These are phyloP conservation scores for Papilio gigon DNA, from an alignment of 2,888 invertebrate genomes.

Conservation along the genomic window DNA sequence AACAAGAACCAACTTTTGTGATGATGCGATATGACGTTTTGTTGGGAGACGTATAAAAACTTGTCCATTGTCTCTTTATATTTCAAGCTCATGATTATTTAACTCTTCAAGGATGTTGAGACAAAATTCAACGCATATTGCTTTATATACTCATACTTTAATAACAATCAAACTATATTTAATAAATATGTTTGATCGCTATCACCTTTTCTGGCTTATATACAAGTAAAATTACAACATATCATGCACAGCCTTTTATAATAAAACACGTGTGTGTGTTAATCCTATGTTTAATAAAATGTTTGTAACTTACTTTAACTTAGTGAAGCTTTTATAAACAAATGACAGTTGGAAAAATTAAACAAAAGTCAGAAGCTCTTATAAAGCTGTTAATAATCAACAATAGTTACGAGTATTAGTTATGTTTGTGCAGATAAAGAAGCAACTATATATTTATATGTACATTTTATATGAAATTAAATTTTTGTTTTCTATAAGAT, in stretches of 20 bases:
- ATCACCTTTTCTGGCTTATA: too few relatives aligned
- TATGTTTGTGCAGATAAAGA: neutral
- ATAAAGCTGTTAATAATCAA: neutral
- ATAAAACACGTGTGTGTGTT: neutral
- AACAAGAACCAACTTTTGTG: slow-evolving; percentile 34
- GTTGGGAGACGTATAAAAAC: slow-evolving; percentile 23
- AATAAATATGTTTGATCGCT: neutral
- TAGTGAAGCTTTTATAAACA: neutral
- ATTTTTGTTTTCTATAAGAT: too few relatives aligned
- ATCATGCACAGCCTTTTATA: neutral
- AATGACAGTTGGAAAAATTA: neutral
- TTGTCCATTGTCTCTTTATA: slow-evolving; percentile 25
- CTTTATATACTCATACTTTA: neutral
- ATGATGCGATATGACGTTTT: slow-evolving; percentile 33
- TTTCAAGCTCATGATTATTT: slow-evolving; percentile 12
- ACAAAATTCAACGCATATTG: neutral
- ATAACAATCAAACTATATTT: neutral
- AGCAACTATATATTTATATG: too few relatives aligned
- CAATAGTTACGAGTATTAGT: too few relatives aligned
- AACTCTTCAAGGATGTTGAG: slow-evolving; percentile 4
- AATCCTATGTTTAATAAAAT: neutral
- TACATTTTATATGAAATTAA: too few relatives aligned
- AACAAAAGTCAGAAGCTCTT: neutral
- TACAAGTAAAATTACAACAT: neutral
- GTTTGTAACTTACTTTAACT: neutral